Percentiles rank a stretch among this genome's conserved stretches.
These are phyloP conservation scores for Ictidomys tridecemlineatus DNA, from an alignment of 2,113 vertebrate species.

Conservation along the genomic window DNA sequence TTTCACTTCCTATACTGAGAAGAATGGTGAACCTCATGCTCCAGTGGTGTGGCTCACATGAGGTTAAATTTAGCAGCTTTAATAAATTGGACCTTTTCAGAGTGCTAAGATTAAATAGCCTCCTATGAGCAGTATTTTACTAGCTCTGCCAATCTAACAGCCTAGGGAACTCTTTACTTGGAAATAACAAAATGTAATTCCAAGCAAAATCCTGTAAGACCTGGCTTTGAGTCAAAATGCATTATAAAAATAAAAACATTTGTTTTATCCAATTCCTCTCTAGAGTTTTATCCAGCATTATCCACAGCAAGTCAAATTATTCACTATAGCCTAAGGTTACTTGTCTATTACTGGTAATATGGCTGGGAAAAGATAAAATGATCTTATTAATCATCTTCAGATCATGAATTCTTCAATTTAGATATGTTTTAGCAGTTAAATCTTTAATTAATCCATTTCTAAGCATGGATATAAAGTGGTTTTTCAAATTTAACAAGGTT, in stretches of 20 bases:
- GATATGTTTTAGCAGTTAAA: conserved; percentile 11
- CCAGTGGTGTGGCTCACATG: neutral
- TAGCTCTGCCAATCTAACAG: conserved; percentile 77
- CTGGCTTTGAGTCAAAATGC: conserved; percentile 85
- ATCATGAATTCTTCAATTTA: neutral
- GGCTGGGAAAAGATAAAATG: neutral
- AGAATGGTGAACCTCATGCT: neutral
- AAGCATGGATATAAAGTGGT: neutral
- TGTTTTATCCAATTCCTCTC: conserved; percentile 85
- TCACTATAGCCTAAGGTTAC: conserved; percentile 34
- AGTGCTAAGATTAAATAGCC: conserved; percentile 76
- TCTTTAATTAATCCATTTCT: neutral
- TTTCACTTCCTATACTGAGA: neutral
- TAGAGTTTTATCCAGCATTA: conserved; percentile 79
- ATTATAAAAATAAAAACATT: conserved; percentile 88
- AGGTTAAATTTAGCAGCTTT: conserved; percentile 73
- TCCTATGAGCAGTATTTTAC: conserved; percentile 83
- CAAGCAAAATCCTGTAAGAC: conserved; percentile 83
- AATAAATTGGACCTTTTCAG: conserved; percentile 58
- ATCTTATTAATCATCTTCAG: conserved; percentile 2
- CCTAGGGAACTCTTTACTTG: conserved; percentile 82
- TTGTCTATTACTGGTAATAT: conserved; percentile 4
- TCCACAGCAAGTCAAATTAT: conserved; percentile 79
- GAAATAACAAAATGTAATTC: conserved; percentile 83
- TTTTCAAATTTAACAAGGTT: conserved; percentile 7